phyloP scores from a whole-genome alignment of 1,140 invertebrate species.

The Cyclina sinensis region DNA sequence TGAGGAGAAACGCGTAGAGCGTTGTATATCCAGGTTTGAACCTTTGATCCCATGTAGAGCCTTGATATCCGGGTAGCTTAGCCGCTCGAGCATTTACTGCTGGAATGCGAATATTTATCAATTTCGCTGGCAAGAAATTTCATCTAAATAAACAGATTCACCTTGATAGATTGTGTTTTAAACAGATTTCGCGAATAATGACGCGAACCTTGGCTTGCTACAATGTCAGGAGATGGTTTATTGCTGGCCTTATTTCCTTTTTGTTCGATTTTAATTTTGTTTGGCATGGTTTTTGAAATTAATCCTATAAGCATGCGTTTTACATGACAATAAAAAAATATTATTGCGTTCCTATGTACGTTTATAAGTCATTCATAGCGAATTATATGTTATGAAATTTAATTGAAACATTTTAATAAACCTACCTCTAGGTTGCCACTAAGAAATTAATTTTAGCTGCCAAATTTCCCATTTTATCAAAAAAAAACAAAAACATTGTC shows the following conservation, averaged over 20 bases:
- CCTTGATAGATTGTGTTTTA: constrained; percentile 61
- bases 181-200: constrained; percentile 48
- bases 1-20: neutral
- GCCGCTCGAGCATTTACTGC: constrained; percentile 8
- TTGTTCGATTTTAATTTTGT: constrained; percentile 16
- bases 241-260: constrained; percentile 15
- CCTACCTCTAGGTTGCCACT: no score
- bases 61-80: constrained; percentile 56
- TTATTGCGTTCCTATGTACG: neutral
- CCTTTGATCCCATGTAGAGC: constrained; percentile 39
- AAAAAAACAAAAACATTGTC: no score
- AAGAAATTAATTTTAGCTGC: no score
- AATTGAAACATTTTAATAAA: neutral
- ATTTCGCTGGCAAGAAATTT: constrained; percentile 61
- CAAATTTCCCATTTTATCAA: no score
- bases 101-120: constrained; percentile 60
- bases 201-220: constrained; percentile 49
- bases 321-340: constrained; percentile 16
- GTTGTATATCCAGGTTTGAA: constrained; percentile 25
- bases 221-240: constrained; percentile 53
- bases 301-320: constrained; percentile 25
- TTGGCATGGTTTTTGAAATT: constrained; percentile 23
- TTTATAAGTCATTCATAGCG: neutral
- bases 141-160: constrained; percentile 62
- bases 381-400: neutral